phyloP scores from a whole-genome alignment of 2,888 invertebrate species.

The Plebejus melissa region DNA sequence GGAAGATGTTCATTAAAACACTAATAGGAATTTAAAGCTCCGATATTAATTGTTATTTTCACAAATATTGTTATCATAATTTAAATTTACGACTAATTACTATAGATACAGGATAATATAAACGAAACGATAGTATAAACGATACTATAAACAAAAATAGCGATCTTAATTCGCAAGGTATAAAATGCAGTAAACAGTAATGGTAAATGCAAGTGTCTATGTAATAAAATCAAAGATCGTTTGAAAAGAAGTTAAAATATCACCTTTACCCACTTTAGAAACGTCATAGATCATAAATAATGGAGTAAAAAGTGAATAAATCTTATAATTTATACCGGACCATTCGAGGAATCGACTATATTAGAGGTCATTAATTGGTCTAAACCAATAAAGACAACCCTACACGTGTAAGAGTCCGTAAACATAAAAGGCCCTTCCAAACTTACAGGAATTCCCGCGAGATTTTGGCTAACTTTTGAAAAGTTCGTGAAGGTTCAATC shows the following conservation, averaged over 20 bases:
- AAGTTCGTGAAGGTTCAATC: too few relatives aligned
- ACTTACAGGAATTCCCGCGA: background rate
- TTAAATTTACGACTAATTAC: too few relatives aligned
- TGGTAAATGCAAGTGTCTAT: background rate
- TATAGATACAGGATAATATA: too few relatives aligned
- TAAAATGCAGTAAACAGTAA: too few relatives aligned
- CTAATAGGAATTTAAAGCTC: too few relatives aligned
- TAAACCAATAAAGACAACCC: constrained; percentile 76
- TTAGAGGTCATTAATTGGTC: constrained; percentile 71
- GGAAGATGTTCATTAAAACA: too few relatives aligned
- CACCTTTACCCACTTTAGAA: background rate
- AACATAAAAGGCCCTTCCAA: background rate
- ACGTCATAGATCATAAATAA: constrained; percentile 30
- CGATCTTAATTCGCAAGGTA: too few relatives aligned
- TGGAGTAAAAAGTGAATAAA: constrained; percentile 35
- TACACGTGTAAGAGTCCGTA: constrained; percentile 61
- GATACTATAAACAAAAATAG: too few relatives aligned
- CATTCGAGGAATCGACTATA: constrained; percentile 62
- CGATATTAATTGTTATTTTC: too few relatives aligned
- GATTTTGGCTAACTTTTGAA: background rate
- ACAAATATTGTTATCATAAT: too few relatives aligned
- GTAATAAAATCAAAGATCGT: background rate
- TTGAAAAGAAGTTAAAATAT: background rate
- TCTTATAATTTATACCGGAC: constrained; percentile 58
- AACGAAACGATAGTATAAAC: too few relatives aligned